Percentiles rank a stretch among this genome's conserved stretches.
Evolutionary conservation across 1,140 invertebrate species (phyloP).

Genomic region (Penaeus indicus): DNA sequence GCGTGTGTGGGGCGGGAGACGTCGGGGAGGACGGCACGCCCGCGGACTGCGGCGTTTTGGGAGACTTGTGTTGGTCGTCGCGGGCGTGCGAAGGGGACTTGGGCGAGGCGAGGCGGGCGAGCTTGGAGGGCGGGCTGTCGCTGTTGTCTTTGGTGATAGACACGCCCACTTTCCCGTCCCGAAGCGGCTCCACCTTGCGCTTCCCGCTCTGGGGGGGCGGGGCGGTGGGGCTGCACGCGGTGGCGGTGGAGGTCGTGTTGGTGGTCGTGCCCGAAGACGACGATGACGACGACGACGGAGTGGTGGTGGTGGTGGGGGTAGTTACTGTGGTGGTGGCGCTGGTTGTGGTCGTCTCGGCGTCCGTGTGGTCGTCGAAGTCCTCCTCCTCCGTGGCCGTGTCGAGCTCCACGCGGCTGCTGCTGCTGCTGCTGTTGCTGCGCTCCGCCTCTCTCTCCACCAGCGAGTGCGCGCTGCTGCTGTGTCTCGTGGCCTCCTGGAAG

Average conservation of each 20-base stretch:
- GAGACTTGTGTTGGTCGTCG: slow-evolving; percentile 53
- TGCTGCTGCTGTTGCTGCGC: slow-evolving; percentile 32
- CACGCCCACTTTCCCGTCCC: slow-evolving; percentile 53
- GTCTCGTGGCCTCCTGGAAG: no score
- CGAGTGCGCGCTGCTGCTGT: slow-evolving; percentile 13
- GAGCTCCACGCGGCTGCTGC: slow-evolving; percentile 23
- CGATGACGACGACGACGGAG: no score
- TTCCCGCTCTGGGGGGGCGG: slow-evolving; percentile 30
- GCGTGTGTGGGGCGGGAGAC: slow-evolving; percentile 38
- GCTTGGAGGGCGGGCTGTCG: slow-evolving; percentile 44
- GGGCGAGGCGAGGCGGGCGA: slow-evolving; percentile 58
- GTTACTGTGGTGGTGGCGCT: slow-evolving; percentile 9
- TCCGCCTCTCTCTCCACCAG: background rate
- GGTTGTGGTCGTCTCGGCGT: background rate
- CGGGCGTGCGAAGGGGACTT: slow-evolving; percentile 52
- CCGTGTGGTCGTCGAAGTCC: slow-evolving; percentile 30
- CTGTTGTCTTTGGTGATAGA: slow-evolving; percentile 50
- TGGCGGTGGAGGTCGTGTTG: slow-evolving; percentile 29
- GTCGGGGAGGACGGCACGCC: slow-evolving; percentile 25
- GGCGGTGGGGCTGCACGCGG: slow-evolving; percentile 42
- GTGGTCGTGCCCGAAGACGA: no score
- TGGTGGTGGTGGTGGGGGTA: slow-evolving; percentile 21
- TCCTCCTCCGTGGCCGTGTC: slow-evolving; percentile 56
- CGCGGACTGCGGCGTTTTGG: slow-evolving; percentile 41
- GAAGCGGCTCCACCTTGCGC: slow-evolving; percentile 61